Evolutionary conservation across 2,113 vertebrate species (phyloP).

Genomic region (Rhineura floridana): DNA sequence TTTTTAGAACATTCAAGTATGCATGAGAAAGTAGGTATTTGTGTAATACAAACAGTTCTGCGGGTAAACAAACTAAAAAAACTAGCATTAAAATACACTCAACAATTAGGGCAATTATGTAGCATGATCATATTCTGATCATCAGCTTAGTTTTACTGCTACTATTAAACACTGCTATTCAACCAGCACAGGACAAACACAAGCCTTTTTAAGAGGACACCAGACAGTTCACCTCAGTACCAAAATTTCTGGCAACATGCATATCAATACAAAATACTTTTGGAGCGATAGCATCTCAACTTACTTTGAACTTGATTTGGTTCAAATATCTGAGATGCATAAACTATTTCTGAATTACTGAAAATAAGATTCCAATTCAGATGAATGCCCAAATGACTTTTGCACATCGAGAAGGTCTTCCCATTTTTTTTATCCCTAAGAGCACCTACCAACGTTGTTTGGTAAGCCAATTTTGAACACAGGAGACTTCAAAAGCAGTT

Average conservation of each 20-base stretch:
- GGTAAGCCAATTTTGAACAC: neutral
- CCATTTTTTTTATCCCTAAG: neutral
- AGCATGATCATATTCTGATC: neutral
- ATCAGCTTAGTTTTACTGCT: neutral
- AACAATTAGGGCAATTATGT: neutral
- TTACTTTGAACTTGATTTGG: neutral
- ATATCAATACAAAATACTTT: neutral
- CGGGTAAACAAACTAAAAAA: constrained; percentile 7
- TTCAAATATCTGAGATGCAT: neutral
- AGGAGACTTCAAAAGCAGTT: neutral
- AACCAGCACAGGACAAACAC: neutral
- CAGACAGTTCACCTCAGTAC: neutral
- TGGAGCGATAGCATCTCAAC: neutral
- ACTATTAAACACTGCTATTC: neutral
- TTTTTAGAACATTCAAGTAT: neutral
- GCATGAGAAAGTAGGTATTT: neutral
- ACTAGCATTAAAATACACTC: neutral
- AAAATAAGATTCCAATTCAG: too few species aligned
- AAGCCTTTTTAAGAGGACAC: constrained; percentile 10
- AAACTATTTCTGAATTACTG: neutral
- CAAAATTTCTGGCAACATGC: neutral
- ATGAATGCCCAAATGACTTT: neutral
- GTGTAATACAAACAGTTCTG: neutral
- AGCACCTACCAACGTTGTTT: neutral
- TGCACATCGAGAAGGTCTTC: neutral